Conservation (phyloP, 2,888 invertebrate genomes). For the Acrocera orbiculus region DNA sequence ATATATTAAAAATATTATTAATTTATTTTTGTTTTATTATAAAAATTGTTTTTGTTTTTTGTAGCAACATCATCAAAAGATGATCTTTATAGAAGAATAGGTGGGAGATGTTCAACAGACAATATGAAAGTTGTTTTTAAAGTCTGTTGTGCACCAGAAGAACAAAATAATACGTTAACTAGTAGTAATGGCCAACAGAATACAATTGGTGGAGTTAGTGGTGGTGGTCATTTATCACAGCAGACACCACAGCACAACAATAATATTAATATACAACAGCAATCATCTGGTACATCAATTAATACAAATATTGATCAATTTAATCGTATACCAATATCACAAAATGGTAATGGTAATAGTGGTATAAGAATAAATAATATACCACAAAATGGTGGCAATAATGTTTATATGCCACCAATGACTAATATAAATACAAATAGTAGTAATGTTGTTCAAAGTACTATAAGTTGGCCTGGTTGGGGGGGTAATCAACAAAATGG, state of each 20-base stretch:
- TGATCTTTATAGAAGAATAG: slow-evolving; percentile 78
- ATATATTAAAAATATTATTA: too few species aligned
- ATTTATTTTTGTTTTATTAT: too few species aligned
- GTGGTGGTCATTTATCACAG: slow-evolving; percentile 37
- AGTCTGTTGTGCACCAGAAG: slow-evolving; percentile 73
- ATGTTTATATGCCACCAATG: slow-evolving; percentile 14
- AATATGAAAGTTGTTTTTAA: slow-evolving; percentile 95
- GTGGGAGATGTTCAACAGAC: slow-evolving; percentile 77
- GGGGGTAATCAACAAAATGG: slow-evolving; percentile 7
- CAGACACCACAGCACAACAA: slow-evolving; percentile 29
- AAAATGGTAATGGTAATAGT: slow-evolving; percentile 17
- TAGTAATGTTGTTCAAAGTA: slow-evolving; percentile 25
- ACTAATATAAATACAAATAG: slow-evolving; percentile 22
- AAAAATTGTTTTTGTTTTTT: too few species aligned
- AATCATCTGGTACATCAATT: slow-evolving; percentile 21
- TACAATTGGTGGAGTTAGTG: slow-evolving; percentile 20
- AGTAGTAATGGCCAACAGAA: slow-evolving; percentile 31
- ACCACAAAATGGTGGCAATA: slow-evolving; percentile 19
- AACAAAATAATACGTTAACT: too few species aligned
- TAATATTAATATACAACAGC: slow-evolving; percentile 8
- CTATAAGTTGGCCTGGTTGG: slow-evolving; percentile 21
- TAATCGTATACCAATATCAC: slow-evolving; percentile 27
- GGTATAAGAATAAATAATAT: slow-evolving; percentile 30
- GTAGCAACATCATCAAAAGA: slow-evolving; percentile 81
- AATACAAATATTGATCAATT: slow-evolving; percentile 31